Conservation (phyloP, 2,113 vertebrate genomes). For the Opisthocomus hoazin region DNA sequence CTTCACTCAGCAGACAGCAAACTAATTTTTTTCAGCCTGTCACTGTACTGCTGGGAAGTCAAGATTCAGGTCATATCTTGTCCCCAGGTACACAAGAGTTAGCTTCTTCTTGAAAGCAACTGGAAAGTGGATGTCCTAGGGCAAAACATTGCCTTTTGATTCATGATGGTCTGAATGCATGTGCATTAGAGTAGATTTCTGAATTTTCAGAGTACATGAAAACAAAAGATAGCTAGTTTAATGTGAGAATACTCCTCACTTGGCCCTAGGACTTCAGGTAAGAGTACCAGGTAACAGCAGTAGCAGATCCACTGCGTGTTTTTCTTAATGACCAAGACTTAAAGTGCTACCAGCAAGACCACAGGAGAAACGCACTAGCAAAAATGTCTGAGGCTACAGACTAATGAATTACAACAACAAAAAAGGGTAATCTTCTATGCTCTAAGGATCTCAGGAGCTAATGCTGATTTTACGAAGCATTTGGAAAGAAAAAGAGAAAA, state of each 20-base stretch:
- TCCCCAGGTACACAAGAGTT: not conserved
- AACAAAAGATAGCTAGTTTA: not conserved
- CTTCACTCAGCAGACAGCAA: not conserved
- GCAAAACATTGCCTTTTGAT: not conserved
- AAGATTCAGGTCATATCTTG: not conserved
- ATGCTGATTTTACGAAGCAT: not conserved
- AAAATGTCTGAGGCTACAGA: not conserved
- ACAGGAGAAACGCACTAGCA: not conserved
- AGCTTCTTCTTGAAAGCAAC: not conserved
- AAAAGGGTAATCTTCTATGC: not conserved
- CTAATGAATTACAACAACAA: not conserved
- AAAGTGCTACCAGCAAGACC: not conserved
- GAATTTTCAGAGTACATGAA: not conserved
- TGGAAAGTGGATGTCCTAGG: not conserved
- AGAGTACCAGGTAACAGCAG: not conserved
- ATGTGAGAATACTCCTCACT: not conserved
- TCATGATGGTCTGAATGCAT: not conserved
- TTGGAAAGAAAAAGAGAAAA: not conserved
- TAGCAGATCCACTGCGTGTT: not conserved
- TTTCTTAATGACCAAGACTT: not conserved
- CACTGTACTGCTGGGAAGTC: not conserved
- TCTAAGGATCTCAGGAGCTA: not conserved
- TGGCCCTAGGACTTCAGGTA: not conserved
- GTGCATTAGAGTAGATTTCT: not conserved
- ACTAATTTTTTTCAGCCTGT: not conserved